Conservation (phyloP, 1,140 invertebrate species). For the Ruditapes philippinarum region DNA sequence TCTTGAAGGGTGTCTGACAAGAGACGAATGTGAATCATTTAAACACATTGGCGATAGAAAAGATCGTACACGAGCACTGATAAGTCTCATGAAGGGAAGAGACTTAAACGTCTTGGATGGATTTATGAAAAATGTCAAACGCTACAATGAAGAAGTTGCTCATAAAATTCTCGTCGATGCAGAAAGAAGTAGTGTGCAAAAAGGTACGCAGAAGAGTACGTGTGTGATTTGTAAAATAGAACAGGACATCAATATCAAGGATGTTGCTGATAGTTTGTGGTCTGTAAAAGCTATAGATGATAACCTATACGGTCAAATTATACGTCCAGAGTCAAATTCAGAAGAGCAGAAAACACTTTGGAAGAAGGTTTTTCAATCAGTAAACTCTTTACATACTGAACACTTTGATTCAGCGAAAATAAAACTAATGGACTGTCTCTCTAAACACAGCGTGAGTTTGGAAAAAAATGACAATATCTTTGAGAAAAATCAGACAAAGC, state of each 20-base stretch:
- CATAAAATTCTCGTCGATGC: background rate
- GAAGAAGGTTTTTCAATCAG: background rate
- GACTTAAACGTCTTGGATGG: background rate
- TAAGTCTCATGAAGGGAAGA: constrained; percentile 29
- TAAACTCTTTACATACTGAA: background rate
- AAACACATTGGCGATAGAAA: background rate
- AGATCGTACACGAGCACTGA: background rate
- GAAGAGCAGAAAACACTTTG: background rate
- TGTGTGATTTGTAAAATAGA: background rate
- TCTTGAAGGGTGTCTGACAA: constrained; percentile 19
- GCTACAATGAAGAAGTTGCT: constrained; percentile 5
- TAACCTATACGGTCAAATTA: background rate
- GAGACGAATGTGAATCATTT: background rate
- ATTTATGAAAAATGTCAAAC: constrained; percentile 4
- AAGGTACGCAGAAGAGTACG: background rate
- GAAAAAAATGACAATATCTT: background rate
- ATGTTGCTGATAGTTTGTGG: constrained; percentile 20
- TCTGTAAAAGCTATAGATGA: background rate
- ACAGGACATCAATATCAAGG: background rate
- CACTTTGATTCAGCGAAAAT: background rate
- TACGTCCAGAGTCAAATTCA: background rate
- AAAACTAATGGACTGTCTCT: background rate
- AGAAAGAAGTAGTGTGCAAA: no score
- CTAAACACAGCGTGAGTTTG: background rate
- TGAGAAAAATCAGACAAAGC: background rate